Base-by-base conservation (phyloP, 2,113 vertebrate species). In the Grammomys dolichurus region DNA sequence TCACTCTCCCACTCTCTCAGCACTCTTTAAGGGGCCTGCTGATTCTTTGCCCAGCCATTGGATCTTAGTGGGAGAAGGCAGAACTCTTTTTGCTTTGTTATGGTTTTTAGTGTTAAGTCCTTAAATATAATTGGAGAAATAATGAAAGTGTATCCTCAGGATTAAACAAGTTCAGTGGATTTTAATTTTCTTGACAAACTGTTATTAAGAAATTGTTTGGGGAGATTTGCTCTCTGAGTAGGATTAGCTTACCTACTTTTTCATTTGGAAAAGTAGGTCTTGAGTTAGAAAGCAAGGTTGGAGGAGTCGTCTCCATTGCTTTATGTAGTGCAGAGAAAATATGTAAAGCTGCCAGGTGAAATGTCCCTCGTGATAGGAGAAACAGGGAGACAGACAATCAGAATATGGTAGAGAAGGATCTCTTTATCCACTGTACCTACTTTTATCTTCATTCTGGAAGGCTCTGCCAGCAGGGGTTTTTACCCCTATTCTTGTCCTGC, bases 151-250 rank as follows among this genome's bases (percentile, higher is more conserved):
- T 91, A 95, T 97, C 94, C 63, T 81, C 89, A 87, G 80, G 95
- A 96, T 97, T 98, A 97, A 94, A 90, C 56, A 96, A 94, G 87
- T 96, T 96, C 90, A 96, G 13, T 97, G 97, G 96, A 94, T 97
- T 98, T 97, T 94, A 96, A 96, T 97, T 97, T 97, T 96, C 91
- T 56, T 92, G 96, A 94, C 95, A 95, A 97, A 97, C 97, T 98
- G 56, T 98, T 97, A 97, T 98, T 97, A 97, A 97, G 96, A 97
- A 96, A 97, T 97, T 98, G 96, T 95, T 97, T 96, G 94, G 92
- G 93, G 93, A 97, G 98, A 98, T 96, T 97, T 97, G 93, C 92
- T 95, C 84, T 82, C 84, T 78, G 96, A 93, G 96, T 95, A 93
- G 95, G 96, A 97, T 98, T 97, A 97, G 86, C 88, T 96, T 94